Evolutionary conservation across 2,797 vertebrate species (phyloP), one percentile per base, ranked within the genome.

Genomic region (Crenichthys baileyi): DNA sequence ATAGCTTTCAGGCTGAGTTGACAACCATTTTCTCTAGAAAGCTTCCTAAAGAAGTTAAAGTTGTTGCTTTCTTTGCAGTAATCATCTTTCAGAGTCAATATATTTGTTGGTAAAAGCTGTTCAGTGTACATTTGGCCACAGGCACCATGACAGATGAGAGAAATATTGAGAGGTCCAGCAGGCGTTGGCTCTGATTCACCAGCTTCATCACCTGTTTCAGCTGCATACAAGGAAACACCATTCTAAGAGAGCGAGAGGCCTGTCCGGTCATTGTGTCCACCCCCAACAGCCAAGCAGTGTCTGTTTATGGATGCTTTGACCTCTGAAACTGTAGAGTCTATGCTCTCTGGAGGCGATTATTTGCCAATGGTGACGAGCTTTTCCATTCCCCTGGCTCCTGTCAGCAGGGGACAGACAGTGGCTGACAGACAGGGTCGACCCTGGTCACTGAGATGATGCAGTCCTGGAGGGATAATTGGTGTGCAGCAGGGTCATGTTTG

Each of bases 401-500:
- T 92, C 83, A 80, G 76, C 79, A 24, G 15, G 65, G 87, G 90
- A 84, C 53, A 77, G 83, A 84, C 86, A 84, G 84, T 1, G 77
- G 79, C 85, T 93, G 92, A 93, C 86, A 84, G 92, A 84, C 90
- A 12, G 83, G 87, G 82, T 88, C 80, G 84, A 91, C 83, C 90
- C 80, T 46, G 73, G 79, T 68, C 36, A 76, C 81, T 82, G 83
- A 90, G 76, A 89, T 72, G 79, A 89, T 80, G 85, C 87, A 46
- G 79, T 90, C 79, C 82, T 76, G 80, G 70, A 82, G 89, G 79
- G 91, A 94, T 94, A 93, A 94, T 94, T 92, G 90, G 88, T 67
- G 77, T 89, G 91, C 90, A 88, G 82, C 70, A 24, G 83, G 92
- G 92, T 94, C 91, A 84, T 73, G 88, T 94, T 91, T 94, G 90